Base-by-base conservation (phyloP, 2,888 invertebrate genomes). In the Metacarcinus magister region DNA sequence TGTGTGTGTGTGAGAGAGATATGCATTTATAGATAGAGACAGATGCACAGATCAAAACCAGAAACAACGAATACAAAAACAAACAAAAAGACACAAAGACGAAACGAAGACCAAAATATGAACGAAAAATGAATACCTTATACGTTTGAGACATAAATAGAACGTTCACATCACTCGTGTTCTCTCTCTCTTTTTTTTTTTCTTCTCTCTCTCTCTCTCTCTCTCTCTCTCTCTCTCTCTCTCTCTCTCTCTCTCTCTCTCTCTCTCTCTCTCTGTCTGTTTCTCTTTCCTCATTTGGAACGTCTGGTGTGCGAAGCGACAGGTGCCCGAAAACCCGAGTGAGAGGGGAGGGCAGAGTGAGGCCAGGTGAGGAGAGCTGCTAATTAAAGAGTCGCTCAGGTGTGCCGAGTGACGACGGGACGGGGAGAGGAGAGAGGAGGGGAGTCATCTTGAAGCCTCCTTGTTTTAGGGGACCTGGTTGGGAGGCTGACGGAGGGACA, bases 381-480 rank as follows among this genome's bases (percentile, higher is more conserved):
- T 82, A 82, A 82, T 82, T 82, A 82, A 82, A 82, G 82, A 82
- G 28, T 82, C 82, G 82, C 82, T 82, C 82, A 82, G 32, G 82
- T 82, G 82, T 28, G 82, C 82, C 82, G 32, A 32, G 82, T 82
- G 82, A 82, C 82, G 82, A 32, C 28, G 82, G 82, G 82, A 13
- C 28, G 32, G 32, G 82, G 82, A 82, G 32, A 4, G 5, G 82
- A 28, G 82, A 32, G 82, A 23, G 32, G 32, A 32, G 32, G 82
- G 82, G 82, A 82, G 82, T 32, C 82, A 82, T 82, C 32, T 82
- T 82, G 82, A 82, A 82, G 82, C 82, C 82, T 82, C 82, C 82
- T 82, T 82, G 82, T 82, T 82, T 82, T 82, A 32, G 82, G 82
- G 13, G 82, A 82, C 32, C 82, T 32, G 32, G 82, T 4, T 82